Percentiles rank a stretch among this genome's conserved stretches.
Conservation (phyloP, 1,140 invertebrate species). For the Drosophila kohkoa region DNA sequence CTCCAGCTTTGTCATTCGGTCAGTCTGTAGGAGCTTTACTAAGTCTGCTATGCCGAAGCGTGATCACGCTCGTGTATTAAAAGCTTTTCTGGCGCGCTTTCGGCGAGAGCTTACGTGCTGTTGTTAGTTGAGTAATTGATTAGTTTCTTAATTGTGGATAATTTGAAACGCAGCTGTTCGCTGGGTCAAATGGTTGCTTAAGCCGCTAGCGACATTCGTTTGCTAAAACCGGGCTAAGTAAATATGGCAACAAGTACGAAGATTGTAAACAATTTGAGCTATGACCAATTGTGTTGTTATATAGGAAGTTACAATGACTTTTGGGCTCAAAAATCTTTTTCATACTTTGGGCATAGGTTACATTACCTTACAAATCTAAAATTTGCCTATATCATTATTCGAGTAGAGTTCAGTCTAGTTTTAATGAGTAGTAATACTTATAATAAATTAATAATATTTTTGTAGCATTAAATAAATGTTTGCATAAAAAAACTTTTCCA, state of each 20-base stretch:
- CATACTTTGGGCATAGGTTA: no score
- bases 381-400: no score
- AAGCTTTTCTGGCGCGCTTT: constrained; percentile 10
- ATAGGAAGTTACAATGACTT: background rate
- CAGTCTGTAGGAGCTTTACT: background rate
- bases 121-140: constrained; percentile 25
- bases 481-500: no score
- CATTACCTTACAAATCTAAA: no score
- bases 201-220: background rate
- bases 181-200: constrained; percentile 33
- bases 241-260: constrained; percentile 6
- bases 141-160: constrained; percentile 10
- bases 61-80: background rate
- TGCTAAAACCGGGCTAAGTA: constrained; percentile 10
- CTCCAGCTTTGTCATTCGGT: background rate
- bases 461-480: no score
- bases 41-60: constrained; percentile 10
- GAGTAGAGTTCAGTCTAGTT: no score
- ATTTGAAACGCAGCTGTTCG: constrained; percentile 38
- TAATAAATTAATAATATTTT: no score
- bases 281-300: background rate
- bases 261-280: background rate
- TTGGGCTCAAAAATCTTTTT: no score
- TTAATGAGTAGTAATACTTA: no score
- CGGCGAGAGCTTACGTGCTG: constrained; percentile 11